Conservation (phyloP, 2,888 invertebrate genomes). For the Nezara viridula region DNA sequence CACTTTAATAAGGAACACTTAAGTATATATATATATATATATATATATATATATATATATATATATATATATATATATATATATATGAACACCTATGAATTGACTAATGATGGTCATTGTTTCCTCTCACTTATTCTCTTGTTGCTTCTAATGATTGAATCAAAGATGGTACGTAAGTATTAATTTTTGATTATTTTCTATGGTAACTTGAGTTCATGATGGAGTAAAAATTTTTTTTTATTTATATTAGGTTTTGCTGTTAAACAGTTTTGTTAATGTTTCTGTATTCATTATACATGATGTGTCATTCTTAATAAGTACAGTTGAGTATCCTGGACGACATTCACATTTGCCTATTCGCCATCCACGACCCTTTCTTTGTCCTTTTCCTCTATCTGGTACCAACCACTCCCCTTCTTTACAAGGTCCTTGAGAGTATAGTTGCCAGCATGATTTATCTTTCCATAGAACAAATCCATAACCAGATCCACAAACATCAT, state of each 20-base stretch:
- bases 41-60: background rate
- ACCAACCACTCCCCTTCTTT: constrained; percentile 79
- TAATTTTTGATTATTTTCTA: constrained; percentile 16
- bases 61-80: background rate
- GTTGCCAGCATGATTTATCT: constrained; percentile 80
- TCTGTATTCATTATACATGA: constrained; percentile 32
- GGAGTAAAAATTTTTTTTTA: background rate
- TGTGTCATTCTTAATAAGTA: constrained; percentile 61
- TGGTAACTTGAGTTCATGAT: constrained; percentile 24
- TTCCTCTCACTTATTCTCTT: background rate
- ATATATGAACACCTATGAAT: background rate
- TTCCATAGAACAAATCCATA: constrained; percentile 71
- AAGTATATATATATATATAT: background rate
- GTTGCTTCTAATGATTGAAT: background rate
- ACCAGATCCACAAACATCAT: constrained; percentile 63
- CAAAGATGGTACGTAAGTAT: background rate
- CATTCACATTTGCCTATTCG: constrained; percentile 77
- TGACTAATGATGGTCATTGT: background rate
- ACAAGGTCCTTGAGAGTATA: constrained; percentile 85
- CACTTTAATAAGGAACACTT: background rate
- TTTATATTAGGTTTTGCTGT: background rate
- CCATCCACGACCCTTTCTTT: constrained; percentile 66
- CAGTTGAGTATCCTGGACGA: constrained; percentile 76
- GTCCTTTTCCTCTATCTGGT: constrained; percentile 71
- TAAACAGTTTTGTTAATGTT: constrained; percentile 14